These are phyloP conservation scores for Ylistrum balloti DNA, from an alignment of 1,140 invertebrate genomes.

Conservation along the genomic window DNA sequence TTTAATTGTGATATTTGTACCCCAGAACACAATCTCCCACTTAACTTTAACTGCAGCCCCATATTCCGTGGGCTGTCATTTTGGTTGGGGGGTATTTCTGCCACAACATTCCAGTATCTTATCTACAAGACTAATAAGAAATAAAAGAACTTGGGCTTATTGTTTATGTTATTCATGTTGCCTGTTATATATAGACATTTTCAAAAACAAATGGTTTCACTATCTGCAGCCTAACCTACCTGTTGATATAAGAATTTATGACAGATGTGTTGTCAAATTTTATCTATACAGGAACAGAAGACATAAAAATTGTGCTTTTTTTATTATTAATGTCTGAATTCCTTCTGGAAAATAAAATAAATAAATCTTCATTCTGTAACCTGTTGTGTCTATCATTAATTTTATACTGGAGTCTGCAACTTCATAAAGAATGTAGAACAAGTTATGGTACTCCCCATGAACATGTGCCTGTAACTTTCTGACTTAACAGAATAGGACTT, in stretches of 20 bases:
- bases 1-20: constrained; percentile 16
- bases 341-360: neutral
- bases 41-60: neutral
- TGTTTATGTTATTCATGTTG: neutral
- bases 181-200: constrained; percentile 21
- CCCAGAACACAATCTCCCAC: neutral
- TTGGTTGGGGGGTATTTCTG: neutral
- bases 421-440: no score
- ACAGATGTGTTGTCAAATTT: neutral
- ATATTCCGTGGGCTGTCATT: neutral
- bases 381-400: neutral
- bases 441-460: no score
- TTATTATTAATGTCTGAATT: neutral
- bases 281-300: neutral
- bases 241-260: neutral
- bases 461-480: no score
- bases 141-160: neutral
- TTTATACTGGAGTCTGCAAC: neutral
- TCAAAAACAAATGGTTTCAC: neutral
- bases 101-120: neutral
- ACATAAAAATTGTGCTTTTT: no score
- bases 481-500: no score
- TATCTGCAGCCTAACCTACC: neutral
- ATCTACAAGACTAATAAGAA: neutral
- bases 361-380: neutral